phyloP scores from a whole-genome alignment of 2,113 vertebrate species.

The Athene noctua region DNA sequence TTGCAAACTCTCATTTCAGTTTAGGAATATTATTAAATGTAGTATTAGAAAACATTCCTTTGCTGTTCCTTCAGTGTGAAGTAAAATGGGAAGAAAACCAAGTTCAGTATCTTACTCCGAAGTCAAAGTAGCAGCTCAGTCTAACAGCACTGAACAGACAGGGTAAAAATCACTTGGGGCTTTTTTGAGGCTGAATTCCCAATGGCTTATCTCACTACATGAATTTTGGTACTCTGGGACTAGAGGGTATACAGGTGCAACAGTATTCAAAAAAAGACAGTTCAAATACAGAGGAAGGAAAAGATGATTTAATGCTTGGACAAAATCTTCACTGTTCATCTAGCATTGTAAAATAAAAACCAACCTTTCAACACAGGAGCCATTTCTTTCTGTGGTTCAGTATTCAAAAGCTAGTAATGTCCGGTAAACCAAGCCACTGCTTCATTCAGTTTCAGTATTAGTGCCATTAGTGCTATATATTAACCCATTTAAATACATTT shows the following conservation, averaged over 20 bases:
- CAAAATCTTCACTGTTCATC: not conserved
- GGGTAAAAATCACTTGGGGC: not conserved
- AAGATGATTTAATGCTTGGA: not conserved
- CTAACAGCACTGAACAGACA: not conserved
- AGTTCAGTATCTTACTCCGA: not conserved
- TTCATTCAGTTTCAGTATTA: not conserved
- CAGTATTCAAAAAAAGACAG: not conserved
- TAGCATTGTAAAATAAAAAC: not conserved
- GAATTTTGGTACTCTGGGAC: not conserved
- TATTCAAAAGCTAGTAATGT: too few species aligned
- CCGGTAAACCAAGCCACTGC: not conserved
- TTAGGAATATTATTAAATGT: not conserved
- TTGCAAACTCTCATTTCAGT: not conserved
- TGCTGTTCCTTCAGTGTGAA: not conserved
- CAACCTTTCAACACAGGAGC: not conserved
- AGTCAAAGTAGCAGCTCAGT: not conserved
- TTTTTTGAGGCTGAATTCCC: not conserved
- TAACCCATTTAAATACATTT: not conserved
- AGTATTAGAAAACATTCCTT: not conserved
- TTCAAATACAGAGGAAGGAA: not conserved
- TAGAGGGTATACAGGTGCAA: not conserved
- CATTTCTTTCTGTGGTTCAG: not conserved
- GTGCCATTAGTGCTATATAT: not conserved
- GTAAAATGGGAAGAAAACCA: not conserved
- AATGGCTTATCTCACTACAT: not conserved